Percentiles rank a stretch among this genome's conserved stretches.
Conservation (phyloP, 2,888 invertebrate genomes). For the Parapristionchus giblindavisi region DNA sequence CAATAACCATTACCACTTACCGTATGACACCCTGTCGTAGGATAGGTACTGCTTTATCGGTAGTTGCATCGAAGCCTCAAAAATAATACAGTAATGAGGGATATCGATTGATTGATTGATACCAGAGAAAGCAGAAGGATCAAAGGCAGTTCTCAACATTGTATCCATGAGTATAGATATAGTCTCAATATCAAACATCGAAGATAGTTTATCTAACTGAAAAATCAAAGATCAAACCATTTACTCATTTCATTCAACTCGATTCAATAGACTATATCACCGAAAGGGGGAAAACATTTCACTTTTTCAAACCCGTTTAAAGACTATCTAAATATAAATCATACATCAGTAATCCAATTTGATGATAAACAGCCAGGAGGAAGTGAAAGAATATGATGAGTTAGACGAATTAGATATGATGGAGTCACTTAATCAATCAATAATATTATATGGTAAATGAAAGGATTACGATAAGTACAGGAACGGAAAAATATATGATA, state of each 20-base stretch:
- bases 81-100: neutral
- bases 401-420: constrained; percentile 3
- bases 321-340: neutral
- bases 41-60: neutral
- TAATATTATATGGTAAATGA: too few relatives aligned
- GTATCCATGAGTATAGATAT: constrained; percentile 24
- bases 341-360: constrained; percentile 16
- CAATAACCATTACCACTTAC: neutral
- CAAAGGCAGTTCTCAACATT: constrained; percentile 24
- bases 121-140: constrained; percentile 18
- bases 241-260: too few relatives aligned
- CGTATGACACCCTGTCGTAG: constrained; percentile 19
- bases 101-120: neutral
- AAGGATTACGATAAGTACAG: neutral
- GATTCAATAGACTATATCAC: too few relatives aligned
- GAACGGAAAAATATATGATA: neutral
- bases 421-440: too few relatives aligned
- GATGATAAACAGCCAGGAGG: constrained; percentile 16
- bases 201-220: constrained; percentile 6
- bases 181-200: neutral
- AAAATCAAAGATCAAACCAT: neutral
- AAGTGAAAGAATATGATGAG: constrained; percentile 14
- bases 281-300: too few relatives aligned
- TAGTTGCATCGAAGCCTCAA: constrained; percentile 12
- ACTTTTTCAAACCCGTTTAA: neutral